Conservation (phyloP, 2,113 vertebrate genomes). For the Pipa parva region DNA sequence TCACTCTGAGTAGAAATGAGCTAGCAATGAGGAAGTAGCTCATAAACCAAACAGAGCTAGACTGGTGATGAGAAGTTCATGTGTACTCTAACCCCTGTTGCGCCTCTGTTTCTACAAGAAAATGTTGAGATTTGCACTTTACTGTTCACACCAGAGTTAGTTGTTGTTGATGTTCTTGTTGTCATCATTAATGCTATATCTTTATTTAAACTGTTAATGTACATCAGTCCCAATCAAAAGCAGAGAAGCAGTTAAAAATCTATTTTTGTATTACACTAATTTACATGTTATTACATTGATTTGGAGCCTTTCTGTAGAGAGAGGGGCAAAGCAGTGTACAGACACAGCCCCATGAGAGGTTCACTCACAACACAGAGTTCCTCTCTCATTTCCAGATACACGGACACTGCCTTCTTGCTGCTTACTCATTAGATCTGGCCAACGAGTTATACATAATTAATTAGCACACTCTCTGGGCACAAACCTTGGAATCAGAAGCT, state of each 20-base stretch:
- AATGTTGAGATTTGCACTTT: no score
- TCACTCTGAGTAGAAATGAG: no score
- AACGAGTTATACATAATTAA: conserved; percentile 40
- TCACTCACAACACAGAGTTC: conserved; percentile 11
- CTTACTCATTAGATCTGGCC: conserved; percentile 42
- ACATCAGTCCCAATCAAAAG: not conserved
- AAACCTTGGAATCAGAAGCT: conserved; percentile 40
- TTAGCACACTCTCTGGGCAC: conserved; percentile 40
- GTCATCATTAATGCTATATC: no score
- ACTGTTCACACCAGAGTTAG: no score
- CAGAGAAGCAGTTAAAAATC: conserved; percentile 21
- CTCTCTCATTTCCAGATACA: conserved; percentile 26
- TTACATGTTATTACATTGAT: conserved; percentile 32
- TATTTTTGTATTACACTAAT: conserved; percentile 10
- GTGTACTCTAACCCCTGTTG: no score
- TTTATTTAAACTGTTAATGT: no score
- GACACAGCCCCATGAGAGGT: conserved; percentile 27
- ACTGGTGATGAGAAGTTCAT: no score
- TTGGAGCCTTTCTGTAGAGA: not conserved
- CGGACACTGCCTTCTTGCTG: conserved; percentile 36
- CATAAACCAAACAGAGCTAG: no score
- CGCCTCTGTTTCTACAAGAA: no score
- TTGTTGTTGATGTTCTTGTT: no score
- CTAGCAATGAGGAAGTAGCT: no score
- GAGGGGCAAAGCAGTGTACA: not conserved